A percentile compares a stretch with the other conserved stretches of the same genome.
Conservation (phyloP, 2,113 vertebrate species). For the Eulemur rufifrons region DNA sequence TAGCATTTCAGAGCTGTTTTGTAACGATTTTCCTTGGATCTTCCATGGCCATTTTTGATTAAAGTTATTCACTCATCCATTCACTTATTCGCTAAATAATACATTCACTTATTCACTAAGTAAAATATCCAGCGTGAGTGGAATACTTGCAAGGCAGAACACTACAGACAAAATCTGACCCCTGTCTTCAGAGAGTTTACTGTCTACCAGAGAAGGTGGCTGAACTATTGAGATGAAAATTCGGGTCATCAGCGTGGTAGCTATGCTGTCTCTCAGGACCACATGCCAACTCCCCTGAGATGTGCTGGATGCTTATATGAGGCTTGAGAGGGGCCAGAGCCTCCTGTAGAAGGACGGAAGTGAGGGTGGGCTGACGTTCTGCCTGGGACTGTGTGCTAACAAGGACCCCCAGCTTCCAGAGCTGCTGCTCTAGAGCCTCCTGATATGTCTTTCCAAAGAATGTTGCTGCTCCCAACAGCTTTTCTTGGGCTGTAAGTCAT, state of each 20-base stretch:
- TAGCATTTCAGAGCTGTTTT: slow-evolving; percentile 28
- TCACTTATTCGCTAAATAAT: neutral
- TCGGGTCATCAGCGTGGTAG: neutral
- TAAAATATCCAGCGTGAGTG: neutral
- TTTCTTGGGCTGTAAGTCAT: neutral
- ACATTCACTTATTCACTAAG: too few relatives aligned
- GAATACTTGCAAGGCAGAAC: neutral
- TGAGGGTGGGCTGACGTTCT: neutral
- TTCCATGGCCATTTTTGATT: neutral
- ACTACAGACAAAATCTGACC: neutral
- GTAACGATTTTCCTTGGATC: neutral
- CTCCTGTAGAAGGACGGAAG: neutral
- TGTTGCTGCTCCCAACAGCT: neutral
- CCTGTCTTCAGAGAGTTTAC: neutral
- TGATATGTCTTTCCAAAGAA: neutral
- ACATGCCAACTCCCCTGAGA: neutral
- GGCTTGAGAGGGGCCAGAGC: neutral
- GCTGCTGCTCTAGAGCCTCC: too few relatives aligned
- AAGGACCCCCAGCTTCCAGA: neutral
- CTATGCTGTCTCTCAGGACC: neutral
- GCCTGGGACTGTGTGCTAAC: neutral
- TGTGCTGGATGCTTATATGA: neutral
- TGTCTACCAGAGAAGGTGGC: neutral
- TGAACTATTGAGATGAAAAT: neutral
- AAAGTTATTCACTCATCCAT: neutral